These are phyloP conservation scores for Pitangus sulphuratus DNA, from an alignment of 2,797 vertebrate species.

Conservation along the genomic window DNA sequence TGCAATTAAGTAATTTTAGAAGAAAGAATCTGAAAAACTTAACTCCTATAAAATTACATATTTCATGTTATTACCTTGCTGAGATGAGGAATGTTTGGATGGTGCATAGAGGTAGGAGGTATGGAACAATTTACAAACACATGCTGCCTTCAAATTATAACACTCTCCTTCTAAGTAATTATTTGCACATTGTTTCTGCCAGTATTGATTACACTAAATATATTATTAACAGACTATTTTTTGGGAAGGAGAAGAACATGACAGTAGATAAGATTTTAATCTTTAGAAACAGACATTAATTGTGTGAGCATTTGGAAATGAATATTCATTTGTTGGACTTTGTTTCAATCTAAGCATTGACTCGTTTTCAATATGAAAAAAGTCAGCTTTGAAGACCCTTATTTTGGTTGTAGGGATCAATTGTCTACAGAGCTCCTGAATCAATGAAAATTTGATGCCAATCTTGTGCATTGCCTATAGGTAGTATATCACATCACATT, in stretches of 20 bases:
- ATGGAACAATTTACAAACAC: slow-evolving; percentile 7
- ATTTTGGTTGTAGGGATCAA: background rate
- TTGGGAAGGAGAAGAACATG: background rate
- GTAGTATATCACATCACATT: background rate
- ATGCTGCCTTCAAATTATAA: slow-evolving; percentile 10
- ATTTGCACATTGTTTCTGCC: background rate
- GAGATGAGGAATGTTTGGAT: slow-evolving; percentile 1
- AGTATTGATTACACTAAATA: slow-evolving; percentile 12
- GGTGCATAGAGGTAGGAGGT: background rate
- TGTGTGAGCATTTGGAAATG: accelerated
- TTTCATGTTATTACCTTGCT: background rate
- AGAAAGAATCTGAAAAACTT: background rate
- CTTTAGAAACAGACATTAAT: background rate
- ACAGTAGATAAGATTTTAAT: background rate
- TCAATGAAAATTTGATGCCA: background rate
- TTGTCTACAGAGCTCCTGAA: background rate
- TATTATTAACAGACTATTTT: background rate
- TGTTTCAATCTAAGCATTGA: background rate
- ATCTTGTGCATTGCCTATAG: background rate
- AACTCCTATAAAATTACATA: background rate
- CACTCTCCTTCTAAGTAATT: background rate
- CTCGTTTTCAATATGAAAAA: background rate
- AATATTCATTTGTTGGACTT: background rate
- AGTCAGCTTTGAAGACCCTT: background rate
- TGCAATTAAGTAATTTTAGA: background rate